Evolutionary conservation across 2,888 invertebrate species (phyloP), one percentile per base, ranked within the genome.

Genomic region (Dasypolia templi): DNA sequence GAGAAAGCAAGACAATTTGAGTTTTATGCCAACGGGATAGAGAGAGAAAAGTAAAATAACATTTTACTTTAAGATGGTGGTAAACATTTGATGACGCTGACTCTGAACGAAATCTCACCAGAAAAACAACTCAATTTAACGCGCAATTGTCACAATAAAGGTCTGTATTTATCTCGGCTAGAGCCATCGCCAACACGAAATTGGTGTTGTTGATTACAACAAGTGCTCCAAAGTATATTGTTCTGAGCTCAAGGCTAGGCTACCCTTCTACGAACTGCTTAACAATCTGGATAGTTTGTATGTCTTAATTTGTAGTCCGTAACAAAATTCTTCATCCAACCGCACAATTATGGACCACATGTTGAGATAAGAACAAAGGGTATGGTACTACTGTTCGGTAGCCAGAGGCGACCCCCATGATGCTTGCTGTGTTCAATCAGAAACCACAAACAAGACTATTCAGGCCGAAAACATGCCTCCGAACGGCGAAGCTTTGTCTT

Each of bases 401-500:
- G 95, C 95, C 77, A 32, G 63, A 77, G 53, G 44, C 83, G 89
- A 91, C 92, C 92, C 92, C 93, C 91, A 87, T 87, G 90, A 90
- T 84, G 92, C 84, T 84, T 71, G 75, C 91, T 88, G 89, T 90
- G 90, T 92, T 93, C 89, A 91, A 94, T 95, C 92, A 88, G 74
- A 93, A 94, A 95, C 95, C 95, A 94, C 95, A 95, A 94, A 95
- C 93, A 94, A 89, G 88, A 87, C 91, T 91, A 93, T 93, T 92
- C 89, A 92, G 81, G 71, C 75, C 72, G 85, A 82, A 88, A 79
- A 83, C 83, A 86, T 85, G 86, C 79, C 85, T 86, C 84, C 83
- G 81, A 83, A 89, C 85, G 79, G 80, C 55, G 78, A 53, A 29
- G 82, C 87, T 86, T 93, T 93, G 92, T 93, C 89, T 93, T 89